phyloP scores from a whole-genome alignment of 2,888 invertebrate genomes.

The Pantelozetes paolii region DNA sequence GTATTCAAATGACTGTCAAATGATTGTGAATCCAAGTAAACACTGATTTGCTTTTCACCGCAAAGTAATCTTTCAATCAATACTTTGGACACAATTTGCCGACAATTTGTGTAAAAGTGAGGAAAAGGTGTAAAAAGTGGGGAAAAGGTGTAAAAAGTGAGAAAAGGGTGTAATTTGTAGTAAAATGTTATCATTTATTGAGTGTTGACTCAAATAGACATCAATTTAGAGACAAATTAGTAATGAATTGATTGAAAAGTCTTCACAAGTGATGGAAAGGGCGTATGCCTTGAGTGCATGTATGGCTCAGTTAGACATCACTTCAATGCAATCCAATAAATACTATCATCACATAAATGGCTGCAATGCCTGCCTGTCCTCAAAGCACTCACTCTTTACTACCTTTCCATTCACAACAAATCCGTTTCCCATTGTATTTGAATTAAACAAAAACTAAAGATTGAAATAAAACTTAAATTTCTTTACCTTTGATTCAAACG shows the following conservation, averaged over 20 bases:
- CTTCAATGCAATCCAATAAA: not conserved
- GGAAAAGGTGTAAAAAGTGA: too few species aligned
- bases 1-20: too few species aligned
- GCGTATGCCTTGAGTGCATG: conserved; percentile 3
- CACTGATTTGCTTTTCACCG: too few species aligned
- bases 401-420: not conserved
- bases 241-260: not conserved
- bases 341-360: not conserved
- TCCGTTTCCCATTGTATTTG: not conserved
- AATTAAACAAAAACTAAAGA: not conserved
- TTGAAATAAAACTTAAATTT: not conserved
- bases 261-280: conserved; percentile 3
- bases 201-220: too few species aligned
- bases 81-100: too few species aligned
- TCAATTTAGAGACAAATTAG: not conserved
- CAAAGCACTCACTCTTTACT: not conserved
- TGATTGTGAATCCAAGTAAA: too few species aligned
- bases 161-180: too few species aligned
- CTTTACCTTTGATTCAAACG: not conserved
- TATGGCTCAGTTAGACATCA: too few species aligned
- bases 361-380: not conserved
- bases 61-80: too few species aligned
- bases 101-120: too few species aligned
- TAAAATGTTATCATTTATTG: too few species aligned
- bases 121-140: too few species aligned